phyloP scores from a whole-genome alignment of 92 coral and sea anemone genomes.

The Plumapathes pennacea region DNA sequence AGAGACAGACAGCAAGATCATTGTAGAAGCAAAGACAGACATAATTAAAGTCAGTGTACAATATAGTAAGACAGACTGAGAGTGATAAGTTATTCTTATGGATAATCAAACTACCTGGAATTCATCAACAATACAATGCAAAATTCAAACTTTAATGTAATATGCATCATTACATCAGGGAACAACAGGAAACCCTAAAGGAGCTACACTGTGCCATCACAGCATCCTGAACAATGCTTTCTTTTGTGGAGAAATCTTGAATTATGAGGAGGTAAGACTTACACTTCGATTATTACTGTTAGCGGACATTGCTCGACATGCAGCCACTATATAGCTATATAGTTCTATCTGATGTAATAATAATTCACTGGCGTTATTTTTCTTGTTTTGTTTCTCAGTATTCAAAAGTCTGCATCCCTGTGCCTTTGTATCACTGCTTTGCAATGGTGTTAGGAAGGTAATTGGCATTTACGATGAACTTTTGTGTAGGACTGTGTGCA shows the following conservation, averaged over 20 bases:
- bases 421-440: slow-evolving; percentile 98
- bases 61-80: too few relatives aligned
- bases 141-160: too few relatives aligned
- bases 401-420: slow-evolving; percentile 84
- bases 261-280: slow-evolving; percentile 71
- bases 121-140: too few relatives aligned
- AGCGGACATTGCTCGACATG: too few relatives aligned
- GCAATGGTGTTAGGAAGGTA: slow-evolving; percentile 99
- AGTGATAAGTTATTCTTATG: too few relatives aligned
- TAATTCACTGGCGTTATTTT: not conserved
- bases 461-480: not conserved
- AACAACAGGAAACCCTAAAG: slow-evolving; percentile 96
- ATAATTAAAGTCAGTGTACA: too few relatives aligned
- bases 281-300: too few relatives aligned
- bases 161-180: slow-evolving; percentile 51
- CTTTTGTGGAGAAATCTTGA: slow-evolving; percentile 53
- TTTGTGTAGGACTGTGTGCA: not conserved
- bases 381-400: slow-evolving; percentile 28
- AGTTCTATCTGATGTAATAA: not conserved
- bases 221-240: slow-evolving; percentile 74
- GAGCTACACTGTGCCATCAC: slow-evolving; percentile 86
- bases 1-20: too few relatives aligned
- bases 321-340: too few relatives aligned
- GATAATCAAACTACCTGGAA: too few relatives aligned
- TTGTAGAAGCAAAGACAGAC: too few relatives aligned